Conservation (phyloP, 2,888 invertebrate genomes). For the Drosophila gaucha region DNA sequence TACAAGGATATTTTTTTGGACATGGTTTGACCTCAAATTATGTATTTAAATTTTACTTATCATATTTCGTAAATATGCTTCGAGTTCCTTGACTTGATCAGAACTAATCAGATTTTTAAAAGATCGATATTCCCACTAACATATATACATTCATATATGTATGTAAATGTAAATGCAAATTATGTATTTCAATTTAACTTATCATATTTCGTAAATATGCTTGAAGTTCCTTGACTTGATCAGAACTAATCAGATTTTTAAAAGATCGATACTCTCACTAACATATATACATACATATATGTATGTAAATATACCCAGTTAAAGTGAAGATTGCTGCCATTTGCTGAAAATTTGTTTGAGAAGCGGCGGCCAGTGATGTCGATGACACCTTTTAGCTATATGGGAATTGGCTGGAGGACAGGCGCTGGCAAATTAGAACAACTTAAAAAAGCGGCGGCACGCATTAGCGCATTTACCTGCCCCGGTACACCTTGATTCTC, state of each 20-base stretch:
- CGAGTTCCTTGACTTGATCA: neutral
- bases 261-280: neutral
- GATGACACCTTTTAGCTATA: conserved; percentile 61
- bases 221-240: neutral
- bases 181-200: too few relatives aligned
- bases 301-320: too few relatives aligned
- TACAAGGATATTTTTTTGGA: too few relatives aligned
- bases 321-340: conserved; percentile 11
- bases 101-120: too few relatives aligned
- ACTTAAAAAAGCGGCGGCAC: conserved; percentile 76
- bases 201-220: too few relatives aligned
- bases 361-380: conserved; percentile 34
- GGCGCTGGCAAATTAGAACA: conserved; percentile 71
- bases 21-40: too few relatives aligned
- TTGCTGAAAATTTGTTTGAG: neutral
- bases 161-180: too few relatives aligned
- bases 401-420: conserved; percentile 14
- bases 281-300: neutral
- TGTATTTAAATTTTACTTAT: too few relatives aligned
- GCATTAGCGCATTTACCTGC: conserved; percentile 66
- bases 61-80: too few relatives aligned
- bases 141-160: too few relatives aligned
- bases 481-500: neutral
- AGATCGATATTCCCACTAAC: neutral
- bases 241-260: too few relatives aligned